These are phyloP conservation scores for Limonius californicus DNA, from an alignment of 1,140 invertebrate species.

Conservation along the genomic window DNA sequence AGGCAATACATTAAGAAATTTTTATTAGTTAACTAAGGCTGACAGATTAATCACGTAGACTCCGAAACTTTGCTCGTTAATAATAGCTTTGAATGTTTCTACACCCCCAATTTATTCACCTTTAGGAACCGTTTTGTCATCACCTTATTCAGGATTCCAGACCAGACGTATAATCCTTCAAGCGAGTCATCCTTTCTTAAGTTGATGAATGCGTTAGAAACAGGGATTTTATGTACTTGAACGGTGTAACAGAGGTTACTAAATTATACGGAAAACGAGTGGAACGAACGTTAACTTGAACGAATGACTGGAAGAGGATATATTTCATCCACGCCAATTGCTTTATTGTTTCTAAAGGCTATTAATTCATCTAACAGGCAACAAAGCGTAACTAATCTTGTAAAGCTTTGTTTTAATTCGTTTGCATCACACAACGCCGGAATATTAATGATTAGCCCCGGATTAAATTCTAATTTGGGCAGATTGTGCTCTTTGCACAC, in stretches of 20 bases:
- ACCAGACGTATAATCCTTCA: not conserved
- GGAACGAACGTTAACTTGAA: conserved; percentile 9
- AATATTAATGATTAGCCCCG: not conserved
- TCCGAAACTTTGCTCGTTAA: no score
- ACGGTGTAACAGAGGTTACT: conserved; percentile 13
- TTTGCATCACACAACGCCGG: not conserved
- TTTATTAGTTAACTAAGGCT: no score
- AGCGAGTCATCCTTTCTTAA: not conserved
- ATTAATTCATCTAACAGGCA: conserved; percentile 8
- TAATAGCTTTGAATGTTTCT: no score
- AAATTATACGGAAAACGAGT: conserved; percentile 15
- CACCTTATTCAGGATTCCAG: not conserved
- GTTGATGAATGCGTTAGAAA: conserved; percentile 12
- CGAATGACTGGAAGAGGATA: conserved; percentile 4
- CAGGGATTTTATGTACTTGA: conserved; percentile 11
- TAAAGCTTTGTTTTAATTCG: not conserved
- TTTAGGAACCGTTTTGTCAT: no score
- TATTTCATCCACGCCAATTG: conserved; percentile 14
- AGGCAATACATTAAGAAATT: no score
- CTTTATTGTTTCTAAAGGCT: conserved; percentile 13
- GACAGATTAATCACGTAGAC: no score
- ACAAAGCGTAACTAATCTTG: conserved; percentile 1
- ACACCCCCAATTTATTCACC: no score
- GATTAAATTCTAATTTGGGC: not conserved
- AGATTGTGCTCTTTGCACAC: no score